These are phyloP conservation scores for Tetranychus truncatus DNA, from an alignment of 2,888 invertebrate species.

Conservation along the genomic window DNA sequence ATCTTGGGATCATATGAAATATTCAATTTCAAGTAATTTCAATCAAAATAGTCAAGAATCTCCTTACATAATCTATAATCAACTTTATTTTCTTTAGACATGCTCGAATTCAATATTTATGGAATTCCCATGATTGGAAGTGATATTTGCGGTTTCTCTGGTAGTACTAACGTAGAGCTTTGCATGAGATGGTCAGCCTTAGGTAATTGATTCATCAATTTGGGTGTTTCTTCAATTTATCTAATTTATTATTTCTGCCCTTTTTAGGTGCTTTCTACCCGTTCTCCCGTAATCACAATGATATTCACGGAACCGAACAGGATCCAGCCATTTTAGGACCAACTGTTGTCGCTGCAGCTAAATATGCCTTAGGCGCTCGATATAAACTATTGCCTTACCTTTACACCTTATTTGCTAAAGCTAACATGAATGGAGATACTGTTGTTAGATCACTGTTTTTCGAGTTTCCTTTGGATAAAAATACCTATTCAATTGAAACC, in stretches of 20 bases:
- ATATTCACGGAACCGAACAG: constrained; percentile 37
- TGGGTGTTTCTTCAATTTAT: background rate
- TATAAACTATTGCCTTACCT: constrained; percentile 58
- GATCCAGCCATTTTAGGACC: constrained; percentile 62
- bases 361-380: constrained; percentile 44
- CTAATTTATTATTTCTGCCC: background rate
- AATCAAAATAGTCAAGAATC: background rate
- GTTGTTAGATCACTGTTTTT: constrained; percentile 53
- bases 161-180: constrained; percentile 49
- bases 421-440: constrained; percentile 50
- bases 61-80: background rate
- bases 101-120: constrained; percentile 36
- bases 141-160: constrained; percentile 62
- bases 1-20: constrained; percentile 30
- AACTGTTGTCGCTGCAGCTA: constrained; percentile 46
- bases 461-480: constrained; percentile 38
- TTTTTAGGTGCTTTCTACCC: constrained; percentile 12
- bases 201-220: background rate
- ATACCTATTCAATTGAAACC: constrained; percentile 48
- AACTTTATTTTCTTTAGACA: constrained; percentile 25
- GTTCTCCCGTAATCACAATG: constrained; percentile 56
- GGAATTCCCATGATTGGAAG: constrained; percentile 40
- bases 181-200: constrained; percentile 50
- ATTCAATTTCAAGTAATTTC: constrained; percentile 29
- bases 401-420: constrained; percentile 56